Conservation (phyloP, 35 echinoderm and acorn worm genomes). For the Apostichopus californicus region DNA sequence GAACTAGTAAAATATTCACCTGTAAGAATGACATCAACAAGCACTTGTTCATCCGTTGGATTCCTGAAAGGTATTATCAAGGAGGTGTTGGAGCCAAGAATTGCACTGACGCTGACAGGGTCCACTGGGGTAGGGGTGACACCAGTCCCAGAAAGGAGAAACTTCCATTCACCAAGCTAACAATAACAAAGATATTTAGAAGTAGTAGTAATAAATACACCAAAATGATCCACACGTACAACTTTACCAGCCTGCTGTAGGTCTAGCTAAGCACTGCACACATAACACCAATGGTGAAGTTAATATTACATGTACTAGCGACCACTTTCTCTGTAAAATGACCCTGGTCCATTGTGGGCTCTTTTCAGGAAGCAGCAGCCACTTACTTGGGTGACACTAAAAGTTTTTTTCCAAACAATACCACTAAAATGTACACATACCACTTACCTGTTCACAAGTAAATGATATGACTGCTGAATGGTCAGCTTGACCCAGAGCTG, state of each 20-base stretch:
- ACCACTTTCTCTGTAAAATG: too few relatives aligned
- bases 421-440: too few relatives aligned
- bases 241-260: too few relatives aligned
- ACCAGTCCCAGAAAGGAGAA: constrained; percentile 83
- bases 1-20: constrained; percentile 43
- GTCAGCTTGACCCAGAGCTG: constrained; percentile 77
- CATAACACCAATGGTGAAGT: too few relatives aligned
- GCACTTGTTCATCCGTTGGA: constrained; percentile 76
- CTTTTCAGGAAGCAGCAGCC: too few relatives aligned
- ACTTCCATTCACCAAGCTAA: constrained; percentile 94
- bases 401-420: too few relatives aligned
- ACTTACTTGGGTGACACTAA: too few relatives aligned
- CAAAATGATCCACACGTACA: background rate
- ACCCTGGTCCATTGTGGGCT: too few relatives aligned
- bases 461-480: constrained; percentile 89
- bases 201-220: background rate
- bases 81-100: constrained; percentile 85
- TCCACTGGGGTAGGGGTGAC: constrained; percentile 78
- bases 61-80: constrained; percentile 96
- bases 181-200: background rate
- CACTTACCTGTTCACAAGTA: constrained; percentile 76
- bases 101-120: constrained; percentile 92
- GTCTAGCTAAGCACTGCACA: too few relatives aligned
- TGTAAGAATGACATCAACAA: constrained; percentile 86
- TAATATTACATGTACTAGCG: too few relatives aligned